These are phyloP conservation scores for Dipodomys ordii DNA, from an alignment of 2,113 vertebrate species.

Conservation along the genomic window DNA sequence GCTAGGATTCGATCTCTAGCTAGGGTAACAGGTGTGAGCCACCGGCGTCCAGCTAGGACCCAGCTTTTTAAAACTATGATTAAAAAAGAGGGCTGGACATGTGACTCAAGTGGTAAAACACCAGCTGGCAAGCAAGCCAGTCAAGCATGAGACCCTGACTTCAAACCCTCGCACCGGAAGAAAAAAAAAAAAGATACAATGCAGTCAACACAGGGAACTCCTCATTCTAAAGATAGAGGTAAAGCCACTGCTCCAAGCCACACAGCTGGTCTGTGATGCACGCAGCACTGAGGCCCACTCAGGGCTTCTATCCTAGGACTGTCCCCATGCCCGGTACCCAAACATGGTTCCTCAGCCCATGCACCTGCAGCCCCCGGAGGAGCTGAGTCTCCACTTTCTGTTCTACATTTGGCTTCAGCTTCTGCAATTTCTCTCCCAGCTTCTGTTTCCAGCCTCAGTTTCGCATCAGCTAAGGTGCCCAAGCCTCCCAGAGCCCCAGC, in stretches of 20 bases:
- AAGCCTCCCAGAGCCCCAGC: neutral
- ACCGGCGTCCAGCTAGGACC: too few species aligned
- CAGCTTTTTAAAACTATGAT: too few species aligned
- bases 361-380: neutral
- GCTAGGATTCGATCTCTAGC: too few species aligned
- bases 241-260: neutral
- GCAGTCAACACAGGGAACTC: neutral
- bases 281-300: neutral
- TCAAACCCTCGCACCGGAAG: too few species aligned
- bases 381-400: constrained; percentile 64
- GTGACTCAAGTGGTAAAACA: too few species aligned
- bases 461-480: neutral
- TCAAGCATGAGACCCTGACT: too few species aligned
- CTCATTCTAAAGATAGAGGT: neutral
- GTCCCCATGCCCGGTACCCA: too few species aligned
- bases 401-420: constrained; percentile 74
- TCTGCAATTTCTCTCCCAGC: constrained; percentile 69
- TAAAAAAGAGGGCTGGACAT: too few species aligned
- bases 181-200: too few species aligned
- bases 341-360: neutral
- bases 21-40: too few species aligned
- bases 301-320: rapidly evolving
- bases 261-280: neutral
- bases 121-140: too few species aligned
- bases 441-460: constrained; percentile 79